Base-by-base conservation (phyloP, 2,888 invertebrate species). In the Conomelus anceps region DNA sequence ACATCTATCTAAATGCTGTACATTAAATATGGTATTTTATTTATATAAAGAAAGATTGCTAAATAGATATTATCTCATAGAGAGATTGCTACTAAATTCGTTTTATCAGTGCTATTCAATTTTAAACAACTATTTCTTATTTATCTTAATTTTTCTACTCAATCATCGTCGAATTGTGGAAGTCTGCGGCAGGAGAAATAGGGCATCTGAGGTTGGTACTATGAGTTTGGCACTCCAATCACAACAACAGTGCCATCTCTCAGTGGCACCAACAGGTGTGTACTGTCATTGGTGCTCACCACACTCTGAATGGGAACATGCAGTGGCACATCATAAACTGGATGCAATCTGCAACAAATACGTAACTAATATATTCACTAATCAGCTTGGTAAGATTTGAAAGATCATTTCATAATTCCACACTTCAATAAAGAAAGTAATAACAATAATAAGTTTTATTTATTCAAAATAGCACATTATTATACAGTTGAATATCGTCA, bases 201-300 rank as follows among this genome's bases (percentile, higher is more conserved):
- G 26, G 86, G 24, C 22, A 22, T 11, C 1, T 23, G 20, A n/a
- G 86, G 86, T n/a, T 86, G 86, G 86, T 29, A 89, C 89, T 89
- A 90, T 63, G 88, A 90, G 89, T 90, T 91, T 3, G 94, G 93
- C 90, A 93, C 91, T 89, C 94, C 94, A 86, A 94, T 93, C 84
- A 94, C 93, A n/a, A 94, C 94, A 85, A 94, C 92, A 86, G 93
- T 94, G 3, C 95, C 95, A 92, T 95, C 95, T 0, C 94, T 93
- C 22, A 95, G 92, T 0, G 95, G 95, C 0, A 94, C 95, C 90
- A 95, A 92, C 88, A 95, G 93, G 91, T 95, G 95, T 41, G 95
- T 95, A 91, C 94, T 94, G 84, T 94, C 94, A 22, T 93, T 93
- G 22, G 94, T 94, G 13, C 94, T 93, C 87, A 94, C 93, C 24